A percentile compares a stretch with the other conserved stretches of the same genome.
Evolutionary conservation across 2,888 invertebrate species (phyloP).

Genomic region (Ornithoptera priamus): DNA sequence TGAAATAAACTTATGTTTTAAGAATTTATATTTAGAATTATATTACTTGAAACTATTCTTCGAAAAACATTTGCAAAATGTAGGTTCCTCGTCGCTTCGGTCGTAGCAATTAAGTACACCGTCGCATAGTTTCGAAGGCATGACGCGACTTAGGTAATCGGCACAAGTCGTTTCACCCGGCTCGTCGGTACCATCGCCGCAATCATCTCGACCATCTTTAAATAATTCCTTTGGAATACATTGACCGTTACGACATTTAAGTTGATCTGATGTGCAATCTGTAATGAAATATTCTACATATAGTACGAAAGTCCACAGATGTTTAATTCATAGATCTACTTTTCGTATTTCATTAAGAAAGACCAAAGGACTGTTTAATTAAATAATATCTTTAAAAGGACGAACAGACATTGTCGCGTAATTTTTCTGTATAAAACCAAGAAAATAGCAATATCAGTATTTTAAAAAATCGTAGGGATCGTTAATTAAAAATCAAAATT

Average conservation of each 20-base stretch:
- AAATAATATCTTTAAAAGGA: too few relatives aligned
- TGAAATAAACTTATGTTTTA: neutral
- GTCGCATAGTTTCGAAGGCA: conserved; percentile 86
- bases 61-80: conserved; percentile 81
- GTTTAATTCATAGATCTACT: too few relatives aligned
- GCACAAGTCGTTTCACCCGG: conserved; percentile 81
- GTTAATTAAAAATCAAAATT: conserved; percentile 26
- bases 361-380: too few relatives aligned
- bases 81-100: conserved; percentile 86
- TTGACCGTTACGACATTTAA: conserved; percentile 83
- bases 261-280: conserved; percentile 83
- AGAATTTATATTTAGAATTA: neutral
- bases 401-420: too few relatives aligned
- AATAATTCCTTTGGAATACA: conserved; percentile 86
- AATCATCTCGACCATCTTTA: conserved; percentile 84
- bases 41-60: conserved; percentile 53
- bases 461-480: neutral
- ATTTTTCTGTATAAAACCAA: too few relatives aligned
- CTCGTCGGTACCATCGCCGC: conserved; percentile 87
- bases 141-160: conserved; percentile 83
- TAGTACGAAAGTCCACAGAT: neutral
- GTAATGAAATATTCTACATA: conserved; percentile 37
- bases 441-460: too few relatives aligned
- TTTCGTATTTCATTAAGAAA: too few relatives aligned
- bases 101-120: conserved; percentile 88